These are phyloP conservation scores for Lepidocyrtinus sp. DNA, from an alignment of 2,888 invertebrate species.

Conservation along the genomic window DNA sequence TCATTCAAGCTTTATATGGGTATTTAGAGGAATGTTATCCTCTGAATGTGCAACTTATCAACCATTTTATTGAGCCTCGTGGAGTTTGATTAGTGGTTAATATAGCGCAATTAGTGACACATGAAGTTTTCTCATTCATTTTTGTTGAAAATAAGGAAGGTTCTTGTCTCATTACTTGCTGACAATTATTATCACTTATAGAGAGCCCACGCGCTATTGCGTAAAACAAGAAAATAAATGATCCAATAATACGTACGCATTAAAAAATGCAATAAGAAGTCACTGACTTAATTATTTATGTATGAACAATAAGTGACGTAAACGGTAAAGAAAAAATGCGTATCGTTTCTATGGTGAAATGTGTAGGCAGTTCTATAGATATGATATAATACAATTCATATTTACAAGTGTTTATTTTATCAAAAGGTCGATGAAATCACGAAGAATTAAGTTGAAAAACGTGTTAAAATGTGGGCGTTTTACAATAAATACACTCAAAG, in stretches of 20 bases:
- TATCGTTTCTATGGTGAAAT: neutral
- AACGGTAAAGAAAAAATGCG: neutral
- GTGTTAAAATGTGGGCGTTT: neutral
- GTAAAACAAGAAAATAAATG: neutral
- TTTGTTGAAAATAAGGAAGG: neutral
- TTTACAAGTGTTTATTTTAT: neutral
- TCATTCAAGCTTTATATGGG: neutral
- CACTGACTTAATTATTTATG: too few relatives aligned
- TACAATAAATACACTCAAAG: neutral
- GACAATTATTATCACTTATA: neutral
- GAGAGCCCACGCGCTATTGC: neutral
- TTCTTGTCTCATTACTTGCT: neutral
- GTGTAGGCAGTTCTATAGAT: neutral
- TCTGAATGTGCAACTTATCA: neutral
- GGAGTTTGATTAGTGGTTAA: slow-evolving; percentile 43
- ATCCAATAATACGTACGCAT: neutral
- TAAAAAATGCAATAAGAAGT: neutral
- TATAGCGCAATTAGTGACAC: slow-evolving; percentile 52
- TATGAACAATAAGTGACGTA: neutral
- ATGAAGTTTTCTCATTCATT: neutral
- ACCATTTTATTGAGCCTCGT: neutral
- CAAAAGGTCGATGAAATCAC: neutral
- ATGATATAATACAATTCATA: neutral
- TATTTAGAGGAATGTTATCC: neutral
- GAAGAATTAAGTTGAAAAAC: neutral